Base-by-base conservation (phyloP, 2,113 vertebrate genomes). In the Sula dactylatra region DNA sequence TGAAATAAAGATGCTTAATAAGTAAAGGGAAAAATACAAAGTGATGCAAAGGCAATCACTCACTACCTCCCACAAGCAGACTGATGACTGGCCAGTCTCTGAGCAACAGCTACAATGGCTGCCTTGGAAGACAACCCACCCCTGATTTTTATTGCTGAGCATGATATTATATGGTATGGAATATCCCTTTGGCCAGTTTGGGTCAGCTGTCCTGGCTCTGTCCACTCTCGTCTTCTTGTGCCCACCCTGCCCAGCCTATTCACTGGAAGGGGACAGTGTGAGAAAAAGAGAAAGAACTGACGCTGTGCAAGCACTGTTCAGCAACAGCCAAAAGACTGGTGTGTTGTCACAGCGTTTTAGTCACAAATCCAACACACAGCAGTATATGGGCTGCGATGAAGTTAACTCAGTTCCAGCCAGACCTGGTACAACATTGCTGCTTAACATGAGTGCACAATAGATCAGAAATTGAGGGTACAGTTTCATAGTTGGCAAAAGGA, bases 201-300 rank as follows among this genome's bases (percentile, higher is more conserved):
- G 20, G 38, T 64, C 31, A 66, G 25, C 61, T 84, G 6, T 84
- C 61, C 65, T 42, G 31, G 50, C 38, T 87, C 10, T 82, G 13
- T 74, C 32, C 17, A 16, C 13, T 87, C 38, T 19, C n/a, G 42
- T 31, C 47, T 78, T 82, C 61, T 55, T 55, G 47, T 3, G 1
- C 55, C 31, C 8, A 64, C 29, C 13, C 6, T 71, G 5, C 6
- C 11, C 58, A 85, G 24, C 31, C 21, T 65, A 9, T 31, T 76
- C 5, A 26, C n/a, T 44, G 36, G 25, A 50, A 8, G 11, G 15
- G 16, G 2, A 5, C 27, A 55, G 34, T 0, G 0, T 55, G 11
- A 79, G 73, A n/a, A 82, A 58, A 62, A 40, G 26, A 90, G 45
- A 76, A 87, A 55, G 26, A 36, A 27, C 61, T 40, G 27, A 7